Evolutionary conservation across 2,888 invertebrate genomes (phyloP).

Genomic region (Timema podura): DNA sequence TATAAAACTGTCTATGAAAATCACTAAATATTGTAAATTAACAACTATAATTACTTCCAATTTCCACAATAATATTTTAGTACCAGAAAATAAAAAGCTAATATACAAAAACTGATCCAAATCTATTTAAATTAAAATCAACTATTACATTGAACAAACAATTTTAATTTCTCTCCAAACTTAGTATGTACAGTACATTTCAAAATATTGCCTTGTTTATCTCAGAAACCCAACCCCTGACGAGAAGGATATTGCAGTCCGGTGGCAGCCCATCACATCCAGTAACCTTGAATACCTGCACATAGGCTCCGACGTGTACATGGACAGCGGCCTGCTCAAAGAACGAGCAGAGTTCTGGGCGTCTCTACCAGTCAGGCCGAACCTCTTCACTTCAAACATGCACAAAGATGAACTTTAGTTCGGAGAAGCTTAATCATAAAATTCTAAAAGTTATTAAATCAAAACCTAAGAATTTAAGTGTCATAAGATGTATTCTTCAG

Average conservation of each 20-base stretch:
- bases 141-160: too few species aligned
- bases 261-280: constrained; percentile 58
- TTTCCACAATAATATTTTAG: too few species aligned
- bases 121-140: too few species aligned
- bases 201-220: constrained; percentile 38
- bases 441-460: constrained; percentile 5
- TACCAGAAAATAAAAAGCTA: too few species aligned
- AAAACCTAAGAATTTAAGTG: too few species aligned
- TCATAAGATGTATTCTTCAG: too few species aligned
- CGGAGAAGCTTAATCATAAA: neutral
- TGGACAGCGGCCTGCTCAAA: constrained; percentile 52
- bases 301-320: constrained; percentile 50
- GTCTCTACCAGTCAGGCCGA: constrained; percentile 20
- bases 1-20: too few species aligned
- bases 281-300: constrained; percentile 52
- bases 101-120: too few species aligned
- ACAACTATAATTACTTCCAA: too few species aligned
- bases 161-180: too few species aligned
- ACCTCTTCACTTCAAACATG: neutral
- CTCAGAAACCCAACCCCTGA: constrained; percentile 64
- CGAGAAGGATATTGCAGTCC: constrained; percentile 43
- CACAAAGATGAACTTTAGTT: constrained; percentile 16
- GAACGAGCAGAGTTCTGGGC: constrained; percentile 63
- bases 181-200: too few species aligned
- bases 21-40: too few species aligned